Percentiles rank a stretch among this genome's conserved stretches.
Conservation (phyloP, 2,113 vertebrate species). For the Aviceda subcristata region DNA sequence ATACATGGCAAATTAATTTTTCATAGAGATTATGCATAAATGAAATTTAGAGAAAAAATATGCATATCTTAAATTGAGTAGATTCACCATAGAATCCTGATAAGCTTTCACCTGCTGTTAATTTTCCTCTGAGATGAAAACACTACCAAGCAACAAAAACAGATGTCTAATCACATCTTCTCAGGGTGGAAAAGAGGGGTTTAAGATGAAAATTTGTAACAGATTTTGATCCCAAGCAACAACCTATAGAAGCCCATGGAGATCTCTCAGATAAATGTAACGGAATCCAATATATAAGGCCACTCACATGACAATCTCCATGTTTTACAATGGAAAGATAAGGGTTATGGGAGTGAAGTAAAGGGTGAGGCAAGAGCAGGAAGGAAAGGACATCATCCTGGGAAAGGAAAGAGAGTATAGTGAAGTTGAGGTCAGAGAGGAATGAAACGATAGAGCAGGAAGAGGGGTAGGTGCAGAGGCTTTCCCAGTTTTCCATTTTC, state of each 20-base stretch:
- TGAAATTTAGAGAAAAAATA: neutral
- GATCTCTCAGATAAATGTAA: neutral
- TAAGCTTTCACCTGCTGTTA: constrained; percentile 17
- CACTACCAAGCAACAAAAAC: neutral
- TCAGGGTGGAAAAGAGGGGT: neutral
- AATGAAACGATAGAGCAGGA: neutral
- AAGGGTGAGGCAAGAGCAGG: neutral
- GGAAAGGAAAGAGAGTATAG: neutral
- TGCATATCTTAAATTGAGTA: neutral
- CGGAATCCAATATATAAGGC: neutral
- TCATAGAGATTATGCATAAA: constrained; percentile 1
- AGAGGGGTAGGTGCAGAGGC: neutral
- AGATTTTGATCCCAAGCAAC: neutral
- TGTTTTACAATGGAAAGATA: neutral
- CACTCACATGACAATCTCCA: neutral
- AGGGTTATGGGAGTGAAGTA: neutral
- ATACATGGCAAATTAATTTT: constrained; percentile 11
- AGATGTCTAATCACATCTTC: neutral
- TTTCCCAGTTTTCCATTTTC: neutral
- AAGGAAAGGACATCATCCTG: neutral
- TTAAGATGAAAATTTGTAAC: neutral
- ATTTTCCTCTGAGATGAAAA: constrained; percentile 3
- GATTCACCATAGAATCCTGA: neutral
- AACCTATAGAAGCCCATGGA: neutral
- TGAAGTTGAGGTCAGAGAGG: neutral